A percentile compares a stretch with the other conserved stretches of the same genome.
Evolutionary conservation across 2,888 invertebrate species (phyloP).

Genomic region (Cataglyphis altisquamis): DNA sequence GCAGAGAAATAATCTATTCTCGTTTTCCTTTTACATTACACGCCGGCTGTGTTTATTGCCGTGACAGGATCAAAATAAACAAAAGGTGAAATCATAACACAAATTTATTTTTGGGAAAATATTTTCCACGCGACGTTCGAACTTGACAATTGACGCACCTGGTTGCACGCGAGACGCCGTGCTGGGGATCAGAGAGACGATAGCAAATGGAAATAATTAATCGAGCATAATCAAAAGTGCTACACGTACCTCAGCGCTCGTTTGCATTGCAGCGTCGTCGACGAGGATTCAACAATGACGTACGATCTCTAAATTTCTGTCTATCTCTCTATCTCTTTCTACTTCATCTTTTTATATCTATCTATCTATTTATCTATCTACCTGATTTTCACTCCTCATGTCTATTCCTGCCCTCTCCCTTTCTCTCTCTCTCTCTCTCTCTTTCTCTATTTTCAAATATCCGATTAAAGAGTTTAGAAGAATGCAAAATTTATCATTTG

Average conservation of each 20-base stretch:
- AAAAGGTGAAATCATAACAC: neutral
- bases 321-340: constrained; percentile 44
- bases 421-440: neutral
- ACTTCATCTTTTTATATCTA: constrained; percentile 1
- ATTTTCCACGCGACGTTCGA: neutral
- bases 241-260: constrained; percentile 72
- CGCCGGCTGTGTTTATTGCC: neutral
- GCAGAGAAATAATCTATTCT: neutral
- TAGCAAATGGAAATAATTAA: constrained; percentile 33
- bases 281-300: constrained; percentile 69
- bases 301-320: constrained; percentile 73
- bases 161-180: neutral
- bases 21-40: neutral
- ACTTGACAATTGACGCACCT: neutral
- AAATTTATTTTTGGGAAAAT: neutral
- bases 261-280: constrained; percentile 54
- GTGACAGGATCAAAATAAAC: neutral
- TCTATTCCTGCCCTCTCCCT: neutral
- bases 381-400: neutral
- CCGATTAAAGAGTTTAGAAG: constrained; percentile 18
- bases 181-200: neutral
- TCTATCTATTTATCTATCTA: constrained; percentile 10
- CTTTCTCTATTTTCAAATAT: constrained; percentile 9
- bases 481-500: constrained; percentile 3
- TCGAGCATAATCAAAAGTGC: constrained; percentile 74